Percentiles rank a stretch among this genome's conserved stretches.
These are phyloP conservation scores for Acanthurus tractus DNA, from an alignment of 2,797 vertebrate genomes.

Conservation along the genomic window DNA sequence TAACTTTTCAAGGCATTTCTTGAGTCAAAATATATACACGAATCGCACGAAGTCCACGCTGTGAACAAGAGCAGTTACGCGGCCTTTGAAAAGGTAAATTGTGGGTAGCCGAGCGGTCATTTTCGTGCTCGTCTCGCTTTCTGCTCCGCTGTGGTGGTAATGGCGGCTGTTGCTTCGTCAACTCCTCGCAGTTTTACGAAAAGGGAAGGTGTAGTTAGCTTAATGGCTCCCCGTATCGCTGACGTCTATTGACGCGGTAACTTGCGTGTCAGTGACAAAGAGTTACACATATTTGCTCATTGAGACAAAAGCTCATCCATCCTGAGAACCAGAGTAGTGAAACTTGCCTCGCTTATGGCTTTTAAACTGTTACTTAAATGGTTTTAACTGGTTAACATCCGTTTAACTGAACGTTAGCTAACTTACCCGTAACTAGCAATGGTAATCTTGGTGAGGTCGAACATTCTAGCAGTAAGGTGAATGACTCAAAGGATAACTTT, in stretches of 20 bases:
- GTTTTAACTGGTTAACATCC: slow-evolving; percentile 55
- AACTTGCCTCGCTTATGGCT: slow-evolving; percentile 1
- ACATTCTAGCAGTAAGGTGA: neutral
- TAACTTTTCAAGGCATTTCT: slow-evolving; percentile 60
- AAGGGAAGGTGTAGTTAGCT: slow-evolving; percentile 86
- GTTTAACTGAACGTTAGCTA: slow-evolving; percentile 60
- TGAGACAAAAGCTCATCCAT: slow-evolving; percentile 77
- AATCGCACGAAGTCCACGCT: slow-evolving; percentile 64
- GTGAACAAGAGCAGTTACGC: slow-evolving; percentile 67
- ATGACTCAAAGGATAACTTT: neutral
- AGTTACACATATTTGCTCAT: slow-evolving; percentile 84
- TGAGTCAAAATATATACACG: slow-evolving; percentile 51
- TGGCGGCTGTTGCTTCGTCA: slow-evolving; percentile 84
- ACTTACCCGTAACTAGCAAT: slow-evolving; percentile 53
- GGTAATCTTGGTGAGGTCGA: slow-evolving; percentile 23
- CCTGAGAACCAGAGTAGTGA: slow-evolving; percentile 37
- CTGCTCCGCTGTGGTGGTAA: slow-evolving; percentile 70
- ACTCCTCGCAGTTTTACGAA: slow-evolving; percentile 79
- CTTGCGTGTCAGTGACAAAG: slow-evolving; percentile 88
- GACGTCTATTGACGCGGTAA: slow-evolving; percentile 90
- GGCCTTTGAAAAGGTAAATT: slow-evolving; percentile 77
- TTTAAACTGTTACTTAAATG: slow-evolving; percentile 34
- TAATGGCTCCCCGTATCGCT: slow-evolving; percentile 89
- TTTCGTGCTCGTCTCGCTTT: slow-evolving; percentile 28
- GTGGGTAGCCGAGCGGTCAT: slow-evolving; percentile 20